These are phyloP conservation scores for Dryomyza anilis DNA, from an alignment of 2,888 invertebrate species.

Conservation along the genomic window DNA sequence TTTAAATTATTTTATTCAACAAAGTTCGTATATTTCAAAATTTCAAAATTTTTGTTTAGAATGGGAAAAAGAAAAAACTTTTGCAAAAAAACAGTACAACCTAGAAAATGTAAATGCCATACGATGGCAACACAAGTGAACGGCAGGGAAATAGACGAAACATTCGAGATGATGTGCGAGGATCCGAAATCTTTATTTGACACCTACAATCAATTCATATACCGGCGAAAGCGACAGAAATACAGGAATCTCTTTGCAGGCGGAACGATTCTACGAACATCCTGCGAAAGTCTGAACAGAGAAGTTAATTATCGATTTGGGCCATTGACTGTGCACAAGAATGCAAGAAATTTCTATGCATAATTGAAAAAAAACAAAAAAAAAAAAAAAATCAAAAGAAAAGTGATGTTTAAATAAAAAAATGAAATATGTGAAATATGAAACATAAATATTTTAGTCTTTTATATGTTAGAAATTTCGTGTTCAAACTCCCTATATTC, in stretches of 20 bases:
- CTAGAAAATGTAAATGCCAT: no score
- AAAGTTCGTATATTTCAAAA: background rate
- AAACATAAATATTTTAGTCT: no score
- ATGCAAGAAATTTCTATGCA: no score
- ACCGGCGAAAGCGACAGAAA: conserved; percentile 34
- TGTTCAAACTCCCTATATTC: no score
- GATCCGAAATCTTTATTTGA: conserved; percentile 33
- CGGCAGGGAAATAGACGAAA: conserved; percentile 29
- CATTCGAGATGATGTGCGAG: conserved; percentile 36
- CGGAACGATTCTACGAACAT: conserved; percentile 27
- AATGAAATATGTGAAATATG: no score
- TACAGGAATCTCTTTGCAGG: conserved; percentile 33
- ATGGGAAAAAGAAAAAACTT: conserved; percentile 11
- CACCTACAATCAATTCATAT: conserved; percentile 29
- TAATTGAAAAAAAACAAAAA: no score
- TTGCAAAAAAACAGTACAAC: no score
- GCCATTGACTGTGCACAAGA: conserved; percentile 34
- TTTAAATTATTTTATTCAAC: no score
- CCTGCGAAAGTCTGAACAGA: conserved; percentile 25
- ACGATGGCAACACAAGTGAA: conserved; percentile 34
- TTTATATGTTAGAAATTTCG: no score
- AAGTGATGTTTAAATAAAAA: no score
- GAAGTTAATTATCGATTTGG: conserved; percentile 34
- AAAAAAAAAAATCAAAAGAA: background rate
- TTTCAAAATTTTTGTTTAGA: conserved; percentile 12